Evolutionary conservation across 2,888 invertebrate genomes (phyloP).

Genomic region (Agelastica alni): DNA sequence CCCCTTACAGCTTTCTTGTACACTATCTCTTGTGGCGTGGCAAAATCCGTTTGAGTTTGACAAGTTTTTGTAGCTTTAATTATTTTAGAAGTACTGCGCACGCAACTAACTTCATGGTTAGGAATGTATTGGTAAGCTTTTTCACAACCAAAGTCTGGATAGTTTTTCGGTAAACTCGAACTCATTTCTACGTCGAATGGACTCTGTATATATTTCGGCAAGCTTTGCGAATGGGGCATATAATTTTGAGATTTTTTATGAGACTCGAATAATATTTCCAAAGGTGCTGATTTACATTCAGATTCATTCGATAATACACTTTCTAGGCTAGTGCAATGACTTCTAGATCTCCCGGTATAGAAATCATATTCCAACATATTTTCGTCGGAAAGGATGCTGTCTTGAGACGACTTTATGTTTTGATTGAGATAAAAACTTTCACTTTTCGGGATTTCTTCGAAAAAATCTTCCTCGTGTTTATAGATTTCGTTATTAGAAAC

Average conservation of each 20-base stretch:
- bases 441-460: conserved; percentile 62
- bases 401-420: conserved; percentile 71
- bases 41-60: conserved; percentile 55
- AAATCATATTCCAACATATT: conserved; percentile 45
- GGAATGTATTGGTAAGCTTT: conserved; percentile 20
- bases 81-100: conserved; percentile 37
- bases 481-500: conserved; percentile 80
- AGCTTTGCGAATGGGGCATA: conserved; percentile 43
- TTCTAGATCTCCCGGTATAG: conserved; percentile 58
- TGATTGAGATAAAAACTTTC: conserved; percentile 82
- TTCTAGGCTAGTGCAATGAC: conserved; percentile 78
- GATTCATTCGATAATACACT: conserved; percentile 82
- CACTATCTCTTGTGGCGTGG: conserved; percentile 47
- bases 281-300: conserved; percentile 75
- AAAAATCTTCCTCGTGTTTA: conserved; percentile 48
- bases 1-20: conserved; percentile 46
- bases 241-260: conserved; percentile 29
- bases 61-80: conserved; percentile 55
- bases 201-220: conserved; percentile 45
- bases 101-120: conserved; percentile 25
- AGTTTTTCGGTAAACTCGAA: conserved; percentile 46
- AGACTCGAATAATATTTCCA: conserved; percentile 68
- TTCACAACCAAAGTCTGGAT: conserved; percentile 33
- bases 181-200: conserved; percentile 38
- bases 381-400: conserved; percentile 76